Evolutionary conservation across 2,888 invertebrate genomes (phyloP).

Genomic region (Congeria kusceri): DNA sequence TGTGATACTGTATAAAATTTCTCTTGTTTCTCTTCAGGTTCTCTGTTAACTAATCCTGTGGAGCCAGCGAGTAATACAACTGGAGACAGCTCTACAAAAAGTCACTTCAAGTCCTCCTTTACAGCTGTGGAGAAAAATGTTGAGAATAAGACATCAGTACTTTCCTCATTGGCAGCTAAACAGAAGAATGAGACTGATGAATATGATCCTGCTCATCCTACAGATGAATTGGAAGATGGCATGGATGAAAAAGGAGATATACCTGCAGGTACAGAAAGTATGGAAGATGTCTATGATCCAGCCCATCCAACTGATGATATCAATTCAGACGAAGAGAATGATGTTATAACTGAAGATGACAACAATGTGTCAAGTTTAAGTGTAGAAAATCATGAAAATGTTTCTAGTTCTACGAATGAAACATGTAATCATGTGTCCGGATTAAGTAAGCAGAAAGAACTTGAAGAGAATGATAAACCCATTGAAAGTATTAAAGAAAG

Average conservation of each 20-base stretch:
- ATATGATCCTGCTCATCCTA: constrained; percentile 61
- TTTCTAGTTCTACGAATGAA: background rate
- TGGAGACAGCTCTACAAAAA: constrained; percentile 7
- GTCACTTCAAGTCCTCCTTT: constrained; percentile 56
- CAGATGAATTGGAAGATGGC: constrained; percentile 56
- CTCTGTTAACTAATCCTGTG: constrained; percentile 41
- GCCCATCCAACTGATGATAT: constrained; percentile 61
- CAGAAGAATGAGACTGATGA: constrained; percentile 34
- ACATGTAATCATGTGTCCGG: constrained; percentile 1
- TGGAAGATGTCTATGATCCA: constrained; percentile 56
- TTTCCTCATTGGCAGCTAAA: constrained; percentile 20
- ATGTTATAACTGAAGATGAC: constrained; percentile 19
- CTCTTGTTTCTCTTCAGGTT: constrained; percentile 45
- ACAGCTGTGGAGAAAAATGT: constrained; percentile 28
- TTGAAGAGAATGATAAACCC: background rate
- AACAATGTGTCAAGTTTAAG: constrained; percentile 7
- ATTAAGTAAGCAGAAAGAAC: constrained; percentile 3
- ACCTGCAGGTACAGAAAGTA: background rate
- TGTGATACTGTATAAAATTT: too few relatives aligned
- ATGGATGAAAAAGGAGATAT: constrained; percentile 14
- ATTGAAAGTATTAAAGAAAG: background rate
- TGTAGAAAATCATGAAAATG: constrained; percentile 5
- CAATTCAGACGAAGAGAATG: constrained; percentile 41
- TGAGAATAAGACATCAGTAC: constrained; percentile 29
- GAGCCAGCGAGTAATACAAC: constrained; percentile 20